Evolutionary conservation across 2,888 invertebrate genomes (phyloP).

Genomic region (Meta bourneti): DNA sequence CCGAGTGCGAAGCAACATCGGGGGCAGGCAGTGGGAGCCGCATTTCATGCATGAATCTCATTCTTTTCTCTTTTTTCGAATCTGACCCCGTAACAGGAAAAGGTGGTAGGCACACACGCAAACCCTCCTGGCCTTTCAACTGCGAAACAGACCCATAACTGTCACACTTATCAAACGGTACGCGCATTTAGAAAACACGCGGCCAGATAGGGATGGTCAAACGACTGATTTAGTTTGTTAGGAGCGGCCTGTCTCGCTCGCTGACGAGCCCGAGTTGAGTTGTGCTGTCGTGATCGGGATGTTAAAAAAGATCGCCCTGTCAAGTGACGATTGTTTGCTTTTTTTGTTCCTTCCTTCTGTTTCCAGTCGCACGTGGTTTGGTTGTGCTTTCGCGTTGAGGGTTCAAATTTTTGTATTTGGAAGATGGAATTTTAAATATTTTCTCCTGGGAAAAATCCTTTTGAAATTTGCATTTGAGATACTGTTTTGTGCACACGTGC

Average conservation of each 20-base stretch:
- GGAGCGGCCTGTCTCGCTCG: background rate
- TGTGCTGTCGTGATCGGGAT: slow-evolving; percentile 42
- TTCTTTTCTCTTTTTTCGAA: slow-evolving; percentile 35
- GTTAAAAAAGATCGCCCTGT: slow-evolving; percentile 27
- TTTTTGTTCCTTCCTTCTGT: background rate
- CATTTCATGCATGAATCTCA: slow-evolving; percentile 37
- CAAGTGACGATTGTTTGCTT: slow-evolving; percentile 2
- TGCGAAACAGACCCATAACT: slow-evolving; percentile 54
- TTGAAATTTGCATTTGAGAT: too few relatives aligned
- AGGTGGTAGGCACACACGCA: slow-evolving; percentile 51
- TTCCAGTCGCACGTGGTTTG: too few relatives aligned
- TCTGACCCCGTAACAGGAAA: slow-evolving; percentile 47
- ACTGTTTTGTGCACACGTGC: too few relatives aligned
- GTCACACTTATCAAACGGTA: slow-evolving; percentile 56
- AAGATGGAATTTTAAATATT: too few relatives aligned
- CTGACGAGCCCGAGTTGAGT: slow-evolving; percentile 23
- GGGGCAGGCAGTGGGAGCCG: slow-evolving; percentile 9
- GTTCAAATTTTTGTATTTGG: too few relatives aligned
- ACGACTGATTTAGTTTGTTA: background rate
- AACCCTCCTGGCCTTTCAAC: slow-evolving; percentile 28
- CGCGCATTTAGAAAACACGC: slow-evolving; percentile 37
- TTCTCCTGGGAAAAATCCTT: too few relatives aligned
- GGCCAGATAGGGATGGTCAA: slow-evolving; percentile 40
- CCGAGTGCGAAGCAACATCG: background rate
- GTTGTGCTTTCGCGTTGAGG: too few relatives aligned